A percentile compares a stretch with the other conserved stretches of the same genome.
phyloP scores from a whole-genome alignment of 2,797 vertebrate species.

The Bradypodion pumilum region DNA sequence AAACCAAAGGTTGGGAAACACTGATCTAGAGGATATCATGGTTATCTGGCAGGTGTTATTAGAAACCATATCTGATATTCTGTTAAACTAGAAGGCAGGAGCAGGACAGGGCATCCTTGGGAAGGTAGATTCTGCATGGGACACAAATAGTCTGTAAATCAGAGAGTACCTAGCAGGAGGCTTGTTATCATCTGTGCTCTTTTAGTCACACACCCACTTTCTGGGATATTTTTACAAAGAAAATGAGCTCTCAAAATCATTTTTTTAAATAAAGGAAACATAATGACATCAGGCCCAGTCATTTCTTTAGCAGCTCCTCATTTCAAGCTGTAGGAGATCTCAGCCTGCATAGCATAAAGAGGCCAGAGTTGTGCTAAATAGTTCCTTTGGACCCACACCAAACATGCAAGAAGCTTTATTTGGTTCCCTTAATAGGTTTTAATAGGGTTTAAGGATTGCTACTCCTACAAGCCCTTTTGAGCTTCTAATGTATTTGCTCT shows the following conservation, averaged over 20 bases:
- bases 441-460: slow-evolving; percentile 68
- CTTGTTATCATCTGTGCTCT: background rate
- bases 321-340: background rate
- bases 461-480: slow-evolving; percentile 60
- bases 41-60: no score
- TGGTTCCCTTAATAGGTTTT: slow-evolving; percentile 66
- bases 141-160: background rate
- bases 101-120: no score
- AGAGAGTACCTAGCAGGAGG: background rate
- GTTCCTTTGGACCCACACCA: slow-evolving; percentile 56
- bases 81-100: background rate
- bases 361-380: slow-evolving; percentile 27
- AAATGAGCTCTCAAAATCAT: background rate
- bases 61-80: no score
- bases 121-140: background rate
- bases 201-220: background rate
- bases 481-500: slow-evolving; percentile 52
- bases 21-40: no score
- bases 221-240: background rate
- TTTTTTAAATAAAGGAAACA: background rate
- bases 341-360: background rate
- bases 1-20: no score
- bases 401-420: slow-evolving; percentile 69
- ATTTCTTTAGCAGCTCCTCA: background rate
- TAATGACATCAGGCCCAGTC: background rate